phyloP scores from a whole-genome alignment of 1,140 invertebrate genomes.

The Nebria ingens region DNA sequence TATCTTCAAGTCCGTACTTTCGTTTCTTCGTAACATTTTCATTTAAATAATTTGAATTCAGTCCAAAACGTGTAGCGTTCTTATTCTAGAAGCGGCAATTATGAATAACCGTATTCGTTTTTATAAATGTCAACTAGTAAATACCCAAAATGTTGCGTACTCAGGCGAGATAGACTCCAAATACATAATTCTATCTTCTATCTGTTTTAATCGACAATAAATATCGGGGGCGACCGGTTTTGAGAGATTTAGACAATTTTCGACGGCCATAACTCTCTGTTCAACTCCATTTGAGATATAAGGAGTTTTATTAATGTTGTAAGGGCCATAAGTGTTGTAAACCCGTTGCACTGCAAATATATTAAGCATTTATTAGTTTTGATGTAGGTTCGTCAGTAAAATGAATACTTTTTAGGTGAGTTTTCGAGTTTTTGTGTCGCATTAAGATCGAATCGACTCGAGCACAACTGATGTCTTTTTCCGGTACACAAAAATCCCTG shows the following conservation, averaged over 20 bases:
- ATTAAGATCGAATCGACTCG: slow-evolving; percentile 53
- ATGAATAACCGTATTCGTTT: no score
- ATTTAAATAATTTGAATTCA: background rate
- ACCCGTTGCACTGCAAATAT: slow-evolving; percentile 43
- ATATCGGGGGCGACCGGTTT: slow-evolving; percentile 45
- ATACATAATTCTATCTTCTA: slow-evolving; percentile 53
- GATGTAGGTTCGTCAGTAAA: no score
- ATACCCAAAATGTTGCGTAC: slow-evolving; percentile 55
- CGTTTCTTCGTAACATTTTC: background rate
- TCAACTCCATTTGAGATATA: slow-evolving; percentile 37
- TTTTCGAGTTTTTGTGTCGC: slow-evolving; percentile 52
- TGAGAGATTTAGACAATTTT: slow-evolving; percentile 42
- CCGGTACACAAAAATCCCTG: slow-evolving; percentile 49
- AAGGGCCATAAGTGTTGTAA: slow-evolving; percentile 46
- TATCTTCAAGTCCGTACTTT: background rate
- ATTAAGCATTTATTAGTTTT: slow-evolving; percentile 23
- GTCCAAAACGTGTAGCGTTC: background rate
- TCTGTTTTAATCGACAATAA: slow-evolving; percentile 48
- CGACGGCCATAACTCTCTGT: slow-evolving; percentile 45
- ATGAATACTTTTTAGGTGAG: slow-evolving; percentile 58
- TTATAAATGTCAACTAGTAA: no score
- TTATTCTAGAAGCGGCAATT: background rate
- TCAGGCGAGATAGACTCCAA: slow-evolving; percentile 61
- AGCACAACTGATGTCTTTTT: slow-evolving; percentile 43
- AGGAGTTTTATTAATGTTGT: slow-evolving; percentile 38